Base-by-base conservation (phyloP, 1,140 invertebrate genomes). In the Euwallacea similis region DNA sequence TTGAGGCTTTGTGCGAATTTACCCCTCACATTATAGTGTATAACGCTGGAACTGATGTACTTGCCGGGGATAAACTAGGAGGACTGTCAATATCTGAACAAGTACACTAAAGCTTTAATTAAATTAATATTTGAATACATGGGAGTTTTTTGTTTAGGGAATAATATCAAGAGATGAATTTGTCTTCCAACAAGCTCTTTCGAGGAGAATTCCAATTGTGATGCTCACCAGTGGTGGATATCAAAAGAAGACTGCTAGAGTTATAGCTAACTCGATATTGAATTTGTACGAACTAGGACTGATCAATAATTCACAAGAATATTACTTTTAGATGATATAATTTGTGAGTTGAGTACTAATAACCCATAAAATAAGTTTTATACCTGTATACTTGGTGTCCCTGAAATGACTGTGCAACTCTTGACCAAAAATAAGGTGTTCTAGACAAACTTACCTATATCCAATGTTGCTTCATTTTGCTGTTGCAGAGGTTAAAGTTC, bases 181-280 rank as follows among this genome's bases (percentile, higher is more conserved):
- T 42, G 92, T 96, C 3, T 96, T 96, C 79, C 82, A 86, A 71
- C 87, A 88, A 73, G 91, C 89, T 46, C 84, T 86, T 66, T 72
- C 86, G 7, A 78, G 85, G 11, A 79, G 84, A 9, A 90, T 94
- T 72, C 93, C 94, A 0, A 90, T 96, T 54, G 88, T 94, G 1
- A 96, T 96, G 93, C 79, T 96, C 13, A 94, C 93, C 0, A 94
- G 93, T 79, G 94, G 94, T 7, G 94, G 94, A 0, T 96, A 96
- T 82, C 84, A 89, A 55, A 86, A 87, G 68, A 84, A 84, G 66
- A 93, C 91, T 2, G 93, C 93, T 0, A 82, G 83, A 74, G 88
- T 96, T 67, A 94, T 96, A 63, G 90, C 93, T 0, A 88, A 91
- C 76, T 94, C 92, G 7, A 92, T 94, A 72, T 79, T 89, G 16